Conservation (phyloP, 2,797 vertebrate species). For the Platalea minor region DNA sequence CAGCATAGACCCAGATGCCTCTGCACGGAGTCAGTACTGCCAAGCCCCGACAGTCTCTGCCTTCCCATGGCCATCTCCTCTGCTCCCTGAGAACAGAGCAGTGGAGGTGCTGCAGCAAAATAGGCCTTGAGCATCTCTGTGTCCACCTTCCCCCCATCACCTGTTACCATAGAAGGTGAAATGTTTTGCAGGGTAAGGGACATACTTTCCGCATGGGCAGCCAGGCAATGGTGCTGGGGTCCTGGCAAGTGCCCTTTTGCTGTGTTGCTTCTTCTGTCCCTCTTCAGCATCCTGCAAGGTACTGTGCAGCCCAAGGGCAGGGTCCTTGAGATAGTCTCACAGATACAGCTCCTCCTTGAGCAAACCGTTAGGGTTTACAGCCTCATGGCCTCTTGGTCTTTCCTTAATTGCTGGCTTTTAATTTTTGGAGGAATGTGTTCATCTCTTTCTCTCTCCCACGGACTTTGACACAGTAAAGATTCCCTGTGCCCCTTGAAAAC, state of each 20-base stretch:
- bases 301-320: neutral
- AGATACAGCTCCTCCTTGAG: neutral
- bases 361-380: neutral
- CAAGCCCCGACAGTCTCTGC: accelerated
- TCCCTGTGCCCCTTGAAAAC: neutral
- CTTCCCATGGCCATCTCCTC: neutral
- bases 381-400: neutral
- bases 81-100: neutral
- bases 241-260: neutral
- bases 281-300: neutral
- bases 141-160: neutral
- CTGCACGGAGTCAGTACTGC: neutral
- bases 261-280: neutral
- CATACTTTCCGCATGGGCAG: accelerated
- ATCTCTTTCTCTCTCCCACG: neutral
- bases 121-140: neutral
- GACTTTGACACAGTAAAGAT: neutral
- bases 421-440: neutral
- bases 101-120: neutral
- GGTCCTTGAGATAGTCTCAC: neutral
- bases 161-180: neutral
- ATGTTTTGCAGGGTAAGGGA: neutral
- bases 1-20: neutral
- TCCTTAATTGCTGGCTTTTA: neutral
- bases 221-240: neutral